Conservation (phyloP, 2,888 invertebrate species). For the Didymodactylos carnosus region DNA sequence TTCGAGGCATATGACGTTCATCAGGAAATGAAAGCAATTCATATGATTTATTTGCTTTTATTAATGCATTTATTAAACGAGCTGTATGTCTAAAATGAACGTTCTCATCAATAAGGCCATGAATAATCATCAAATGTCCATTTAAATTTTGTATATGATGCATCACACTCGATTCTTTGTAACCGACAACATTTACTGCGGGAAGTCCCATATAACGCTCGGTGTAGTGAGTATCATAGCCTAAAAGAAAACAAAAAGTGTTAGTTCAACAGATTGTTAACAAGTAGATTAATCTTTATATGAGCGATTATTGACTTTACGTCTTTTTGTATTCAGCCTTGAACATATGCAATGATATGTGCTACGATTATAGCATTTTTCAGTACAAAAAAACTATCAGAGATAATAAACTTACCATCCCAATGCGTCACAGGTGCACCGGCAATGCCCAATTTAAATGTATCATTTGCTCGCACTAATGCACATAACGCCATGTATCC, state of each 20-base stretch:
- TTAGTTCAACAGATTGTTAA: too few species aligned
- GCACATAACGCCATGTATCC: conserved; percentile 89
- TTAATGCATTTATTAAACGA: conserved; percentile 64
- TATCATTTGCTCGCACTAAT: conserved; percentile 67
- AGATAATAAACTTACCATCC: too few species aligned
- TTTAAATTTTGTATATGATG: conserved; percentile 21
- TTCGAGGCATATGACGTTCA: background rate
- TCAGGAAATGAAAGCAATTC: conserved; percentile 48
- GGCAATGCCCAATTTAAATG: conserved; percentile 80
- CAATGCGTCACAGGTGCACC: conserved; percentile 94
- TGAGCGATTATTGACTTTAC: too few species aligned
- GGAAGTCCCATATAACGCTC: conserved; percentile 87
- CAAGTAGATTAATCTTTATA: too few species aligned
- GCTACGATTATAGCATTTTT: too few species aligned
- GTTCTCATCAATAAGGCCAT: conserved; percentile 92
- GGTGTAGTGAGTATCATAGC: conserved; percentile 76
- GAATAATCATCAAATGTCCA: conserved; percentile 60
- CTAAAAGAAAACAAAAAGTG: background rate
- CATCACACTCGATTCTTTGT: conserved; percentile 42
- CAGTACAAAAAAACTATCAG: background rate
- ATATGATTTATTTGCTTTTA: conserved; percentile 86
- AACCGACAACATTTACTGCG: conserved; percentile 53
- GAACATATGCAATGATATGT: too few species aligned
- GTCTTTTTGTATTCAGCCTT: too few species aligned
- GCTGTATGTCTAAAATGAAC: conserved; percentile 93